Base-by-base conservation (phyloP, 2,888 invertebrate species). In the Rhopalosiphum nymphaeae region DNA sequence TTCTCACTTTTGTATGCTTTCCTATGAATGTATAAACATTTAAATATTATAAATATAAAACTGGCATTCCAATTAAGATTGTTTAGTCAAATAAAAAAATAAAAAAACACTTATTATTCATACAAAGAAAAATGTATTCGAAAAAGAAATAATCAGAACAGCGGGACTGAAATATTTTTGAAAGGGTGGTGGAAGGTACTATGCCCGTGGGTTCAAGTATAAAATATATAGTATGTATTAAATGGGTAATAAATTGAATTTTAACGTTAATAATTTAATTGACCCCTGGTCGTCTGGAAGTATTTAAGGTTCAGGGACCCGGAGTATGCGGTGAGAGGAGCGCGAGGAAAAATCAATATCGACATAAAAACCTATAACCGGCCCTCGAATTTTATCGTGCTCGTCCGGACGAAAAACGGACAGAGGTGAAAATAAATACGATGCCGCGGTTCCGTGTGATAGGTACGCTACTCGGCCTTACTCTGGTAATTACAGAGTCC, bases 221-320 rank as follows among this genome's bases (percentile, higher is more conserved):
- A 36, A 78, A 78, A 78, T 36, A 78, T 67, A 85, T 36, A 36
- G 13, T 84, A 84, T 26, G 16, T 86, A 86, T 86, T 46, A 13
- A 29, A 86, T 26, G 36, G 21, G 46, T 46, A 67, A 91, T 91
- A 91, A 91, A 78, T 91, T 67, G 90, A 91, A 91, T 91, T 91
- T 61, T 16, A 49, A 61, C 90, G 61, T 91, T 78, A 91, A 91
- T 91, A 78, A 78, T 78, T 67, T 67, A 78, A 78, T 78, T 78
- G 36, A 78, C 21, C 49, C 49, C 49, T n/a, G 84, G 42, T 44
- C 85, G 16, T 85, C 67, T 42, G 16, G n/a, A 91, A 10, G 53
- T 91, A 16, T 78, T 91, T 36, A 53, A 84, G 91, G 53, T 16
- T 44, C 85, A 26, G 56, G 44, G 56, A 56, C 44, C 78, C 78